Base-by-base conservation (phyloP, 2,113 vertebrate genomes). In the Dendrocopos noguchii region DNA sequence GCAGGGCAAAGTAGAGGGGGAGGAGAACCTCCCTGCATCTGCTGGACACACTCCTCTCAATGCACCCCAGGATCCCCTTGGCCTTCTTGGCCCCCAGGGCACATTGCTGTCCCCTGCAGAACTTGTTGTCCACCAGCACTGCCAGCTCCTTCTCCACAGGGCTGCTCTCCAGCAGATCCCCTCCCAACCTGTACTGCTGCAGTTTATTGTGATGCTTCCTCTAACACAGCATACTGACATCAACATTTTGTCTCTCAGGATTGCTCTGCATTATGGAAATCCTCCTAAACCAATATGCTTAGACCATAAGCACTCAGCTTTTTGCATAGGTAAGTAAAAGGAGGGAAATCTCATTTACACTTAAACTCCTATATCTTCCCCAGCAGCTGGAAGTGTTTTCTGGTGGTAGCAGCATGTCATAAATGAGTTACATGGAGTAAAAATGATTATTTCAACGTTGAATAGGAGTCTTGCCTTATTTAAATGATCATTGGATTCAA, bases 381-480 rank as follows among this genome's bases (percentile, higher is more conserved):
- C 52, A 72, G 22, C 7, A 60, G 18, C 31, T 28, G 70, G 33
- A 88, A 92, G 72, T 52, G 7, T 36, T 42, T 94, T 78, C 74
- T 91, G 33, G 57, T 28, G 84, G 47, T 42, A 60, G 10, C 4
- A 10, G 11, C 52, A 47, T 10, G 21, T 36, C 66, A 73, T 87
- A 88, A 88, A 78, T 9, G 3, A 94, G 61, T 67, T 81, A 81
- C 13, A 13, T 3, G 7, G 47, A 79, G 17, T 67, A 94, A 91
- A 93, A 91, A 81, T 31, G 0, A 91, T 71, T 87, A 39, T 85
- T 91, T 93, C 81, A 47, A 63, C n/a, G 57, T 28, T 46, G 33
- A 83, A 81, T 88, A 59, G 31, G 18, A 90, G 87, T 92, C 93
- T 94, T 83, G 14, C 42, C 81, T 91, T 55, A 81, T 91, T 95